Percentiles rank a stretch among this genome's conserved stretches.
Evolutionary conservation across 2,888 invertebrate genomes (phyloP).

Genomic region (Ochropleura leucogaster): DNA sequence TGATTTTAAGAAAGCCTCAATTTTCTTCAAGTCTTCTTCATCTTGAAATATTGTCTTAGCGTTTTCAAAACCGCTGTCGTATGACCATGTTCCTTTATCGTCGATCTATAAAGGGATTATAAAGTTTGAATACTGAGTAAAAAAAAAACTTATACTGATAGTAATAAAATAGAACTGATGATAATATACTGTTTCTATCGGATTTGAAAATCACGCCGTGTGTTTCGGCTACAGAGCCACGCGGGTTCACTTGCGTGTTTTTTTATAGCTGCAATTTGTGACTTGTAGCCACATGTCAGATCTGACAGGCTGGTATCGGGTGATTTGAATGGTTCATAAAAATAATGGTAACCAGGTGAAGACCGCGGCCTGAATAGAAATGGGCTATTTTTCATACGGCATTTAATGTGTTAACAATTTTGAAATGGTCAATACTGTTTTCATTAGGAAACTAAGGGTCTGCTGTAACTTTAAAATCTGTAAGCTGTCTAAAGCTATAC

Average conservation of each 20-base stretch:
- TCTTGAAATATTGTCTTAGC: slow-evolving; percentile 76
- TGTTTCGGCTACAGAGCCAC: too few relatives aligned
- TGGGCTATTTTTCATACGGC: too few relatives aligned
- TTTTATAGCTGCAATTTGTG: too few relatives aligned
- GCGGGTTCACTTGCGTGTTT: too few relatives aligned
- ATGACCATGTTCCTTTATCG: slow-evolving; percentile 74
- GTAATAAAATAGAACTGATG: too few relatives aligned
- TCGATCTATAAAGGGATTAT: slow-evolving; percentile 71
- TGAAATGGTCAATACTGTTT: background rate
- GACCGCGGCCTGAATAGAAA: too few relatives aligned
- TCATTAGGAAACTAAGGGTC: background rate
- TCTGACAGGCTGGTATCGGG: too few relatives aligned
- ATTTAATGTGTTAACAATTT: too few relatives aligned
- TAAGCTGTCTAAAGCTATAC: background rate
- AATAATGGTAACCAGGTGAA: too few relatives aligned
- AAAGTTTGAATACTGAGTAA: background rate
- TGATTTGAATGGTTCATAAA: too few relatives aligned
- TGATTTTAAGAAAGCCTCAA: slow-evolving; percentile 71
- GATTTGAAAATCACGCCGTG: too few relatives aligned
- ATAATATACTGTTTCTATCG: background rate
- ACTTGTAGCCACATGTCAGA: too few relatives aligned
- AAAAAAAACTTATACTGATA: background rate
- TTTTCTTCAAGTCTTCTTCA: slow-evolving; percentile 73
- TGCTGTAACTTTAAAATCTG: background rate
- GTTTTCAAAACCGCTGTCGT: slow-evolving; percentile 70